Evolutionary conservation across 2,888 invertebrate genomes (phyloP).

Genomic region (Trisateles emortualis): DNA sequence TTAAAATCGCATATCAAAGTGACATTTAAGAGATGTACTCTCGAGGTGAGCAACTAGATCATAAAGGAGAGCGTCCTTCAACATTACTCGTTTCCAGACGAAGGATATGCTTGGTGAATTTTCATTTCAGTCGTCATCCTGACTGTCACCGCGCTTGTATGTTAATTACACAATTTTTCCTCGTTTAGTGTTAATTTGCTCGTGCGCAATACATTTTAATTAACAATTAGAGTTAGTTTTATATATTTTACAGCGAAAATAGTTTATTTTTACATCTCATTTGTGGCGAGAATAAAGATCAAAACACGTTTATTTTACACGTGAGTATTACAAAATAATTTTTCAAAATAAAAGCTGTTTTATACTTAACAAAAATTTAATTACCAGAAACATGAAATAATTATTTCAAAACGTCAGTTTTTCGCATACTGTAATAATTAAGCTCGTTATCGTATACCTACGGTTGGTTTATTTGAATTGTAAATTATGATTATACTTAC

Average conservation of each 20-base stretch:
- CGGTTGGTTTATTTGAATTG: constrained; percentile 17
- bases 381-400: constrained; percentile 14
- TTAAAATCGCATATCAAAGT: constrained; percentile 34
- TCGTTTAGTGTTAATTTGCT: constrained; percentile 36
- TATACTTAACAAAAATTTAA: not conserved
- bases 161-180: constrained; percentile 53
- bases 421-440: constrained; percentile 17
- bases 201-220: constrained; percentile 16
- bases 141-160: constrained; percentile 57
- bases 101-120: constrained; percentile 72
- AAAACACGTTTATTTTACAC: constrained; percentile 8
- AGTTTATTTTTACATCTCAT: not conserved
- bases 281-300: not conserved
- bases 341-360: constrained; percentile 7
- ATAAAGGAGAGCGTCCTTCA: constrained; percentile 83
- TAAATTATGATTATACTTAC: constrained; percentile 16
- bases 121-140: constrained; percentile 74
- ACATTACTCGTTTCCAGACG: constrained; percentile 61
- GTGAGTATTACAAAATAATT: constrained; percentile 43
- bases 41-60: constrained; percentile 79
- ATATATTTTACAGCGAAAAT: not conserved
- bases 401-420: constrained; percentile 22
- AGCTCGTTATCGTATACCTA: constrained; percentile 15
- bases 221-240: constrained; percentile 14
- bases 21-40: constrained; percentile 30